These are phyloP conservation scores for Ciconia stormi DNA, from an alignment of 2,113 vertebrate genomes.

Conservation along the genomic window DNA sequence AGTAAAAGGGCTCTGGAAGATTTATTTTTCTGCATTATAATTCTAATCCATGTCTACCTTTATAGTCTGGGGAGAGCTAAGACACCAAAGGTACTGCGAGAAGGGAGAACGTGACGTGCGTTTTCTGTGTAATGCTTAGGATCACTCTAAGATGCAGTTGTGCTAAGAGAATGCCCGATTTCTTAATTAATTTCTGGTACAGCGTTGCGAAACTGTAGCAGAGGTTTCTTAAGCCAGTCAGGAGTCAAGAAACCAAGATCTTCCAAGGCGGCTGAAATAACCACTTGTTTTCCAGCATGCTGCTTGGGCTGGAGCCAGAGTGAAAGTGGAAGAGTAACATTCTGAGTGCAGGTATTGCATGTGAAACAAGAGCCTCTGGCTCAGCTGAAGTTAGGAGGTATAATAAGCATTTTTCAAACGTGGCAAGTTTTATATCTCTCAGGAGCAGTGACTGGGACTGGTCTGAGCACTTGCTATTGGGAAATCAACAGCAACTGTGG, in stretches of 20 bases:
- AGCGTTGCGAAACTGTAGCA: background rate
- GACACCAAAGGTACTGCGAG: accelerated
- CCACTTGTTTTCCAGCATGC: background rate
- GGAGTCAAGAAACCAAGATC: background rate
- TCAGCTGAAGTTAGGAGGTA: too few species aligned
- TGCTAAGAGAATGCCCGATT: background rate
- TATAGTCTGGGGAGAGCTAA: background rate
- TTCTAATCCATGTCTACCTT: background rate
- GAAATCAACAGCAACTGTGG: background rate
- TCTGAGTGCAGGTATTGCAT: background rate
- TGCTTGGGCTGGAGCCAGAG: background rate
- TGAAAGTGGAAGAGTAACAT: background rate
- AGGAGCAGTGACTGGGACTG: background rate
- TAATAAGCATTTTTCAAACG: background rate
- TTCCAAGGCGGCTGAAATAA: background rate
- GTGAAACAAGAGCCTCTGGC: background rate
- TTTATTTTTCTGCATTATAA: background rate
- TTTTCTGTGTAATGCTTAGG: background rate
- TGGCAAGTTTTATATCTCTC: background rate
- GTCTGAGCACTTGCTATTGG: background rate
- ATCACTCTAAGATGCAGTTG: background rate
- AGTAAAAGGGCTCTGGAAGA: background rate
- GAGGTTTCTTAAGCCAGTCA: background rate
- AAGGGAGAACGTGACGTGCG: background rate
- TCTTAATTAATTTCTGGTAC: background rate